Evolutionary conservation across 2,797 vertebrate genomes (phyloP).

Genomic region (Pangasius macronema): DNA sequence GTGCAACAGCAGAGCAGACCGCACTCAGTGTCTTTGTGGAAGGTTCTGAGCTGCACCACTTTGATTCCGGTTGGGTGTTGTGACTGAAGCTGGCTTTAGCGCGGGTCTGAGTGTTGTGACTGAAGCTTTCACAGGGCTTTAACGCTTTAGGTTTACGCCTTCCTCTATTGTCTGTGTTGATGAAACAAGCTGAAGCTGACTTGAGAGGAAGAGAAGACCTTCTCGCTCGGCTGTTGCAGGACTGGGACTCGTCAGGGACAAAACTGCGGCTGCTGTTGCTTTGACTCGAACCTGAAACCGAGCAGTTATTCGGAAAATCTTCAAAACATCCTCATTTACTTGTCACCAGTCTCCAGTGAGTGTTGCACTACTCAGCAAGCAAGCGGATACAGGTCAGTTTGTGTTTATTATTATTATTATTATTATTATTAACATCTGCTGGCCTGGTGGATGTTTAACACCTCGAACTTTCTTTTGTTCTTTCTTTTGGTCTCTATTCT

Average conservation of each 20-base stretch:
- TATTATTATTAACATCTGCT: not conserved
- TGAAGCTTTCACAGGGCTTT: not conserved
- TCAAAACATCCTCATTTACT: not conserved
- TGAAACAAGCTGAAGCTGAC: slow-evolving; percentile 4
- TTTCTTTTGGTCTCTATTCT: not conserved
- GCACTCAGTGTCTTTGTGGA: not conserved
- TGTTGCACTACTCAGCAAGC: not conserved
- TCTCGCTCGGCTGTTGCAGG: not conserved
- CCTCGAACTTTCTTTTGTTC: not conserved
- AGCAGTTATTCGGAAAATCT: slow-evolving; percentile 9
- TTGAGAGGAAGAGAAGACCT: slow-evolving; percentile 27
- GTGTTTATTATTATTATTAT: not conserved
- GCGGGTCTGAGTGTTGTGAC: not conserved
- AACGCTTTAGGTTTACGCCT: slow-evolving; percentile 22
- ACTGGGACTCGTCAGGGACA: not conserved
- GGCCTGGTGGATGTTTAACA: not conserved
- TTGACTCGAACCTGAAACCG: not conserved
- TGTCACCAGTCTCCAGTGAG: not conserved
- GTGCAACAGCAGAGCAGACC: not conserved
- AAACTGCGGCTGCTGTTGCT: slow-evolving; percentile 7
- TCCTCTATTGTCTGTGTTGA: slow-evolving; percentile 34
- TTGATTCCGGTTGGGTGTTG: not conserved
- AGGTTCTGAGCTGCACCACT: not conserved
- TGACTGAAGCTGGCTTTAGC: not conserved
- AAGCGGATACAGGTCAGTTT: slow-evolving; percentile 13